Evolutionary conservation across 2,113 vertebrate species (phyloP).

Genomic region (Oenanthe oenanthe): DNA sequence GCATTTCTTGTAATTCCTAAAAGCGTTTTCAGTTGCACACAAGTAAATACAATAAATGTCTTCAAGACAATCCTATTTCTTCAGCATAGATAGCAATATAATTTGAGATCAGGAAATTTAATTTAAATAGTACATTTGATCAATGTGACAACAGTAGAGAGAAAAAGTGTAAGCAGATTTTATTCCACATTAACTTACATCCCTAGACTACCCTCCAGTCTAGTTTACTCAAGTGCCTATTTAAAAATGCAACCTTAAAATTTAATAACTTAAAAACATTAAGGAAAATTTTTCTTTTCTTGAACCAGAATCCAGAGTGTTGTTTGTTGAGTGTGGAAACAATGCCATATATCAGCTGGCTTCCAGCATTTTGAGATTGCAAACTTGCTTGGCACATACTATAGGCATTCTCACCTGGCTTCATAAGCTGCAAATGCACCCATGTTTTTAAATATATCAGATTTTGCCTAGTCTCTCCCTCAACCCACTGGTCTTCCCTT

Average conservation of each 20-base stretch:
- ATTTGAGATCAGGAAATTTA: slow-evolving; percentile 10
- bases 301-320: neutral
- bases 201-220: neutral
- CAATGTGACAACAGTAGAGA: neutral
- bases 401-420: neutral
- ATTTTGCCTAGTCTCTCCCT: neutral
- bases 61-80: neutral
- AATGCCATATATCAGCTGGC: neutral
- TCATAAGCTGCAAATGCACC: neutral
- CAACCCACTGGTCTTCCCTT: neutral
- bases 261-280: neutral
- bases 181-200: neutral
- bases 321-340: neutral
- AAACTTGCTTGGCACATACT: neutral
- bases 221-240: neutral
- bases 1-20: slow-evolving; percentile 54
- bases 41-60: slow-evolving; percentile 29
- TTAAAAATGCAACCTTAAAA: neutral
- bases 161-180: neutral
- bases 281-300: neutral
- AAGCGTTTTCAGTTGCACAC: slow-evolving; percentile 2
- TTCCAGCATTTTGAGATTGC: neutral
- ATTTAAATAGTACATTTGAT: slow-evolving; percentile 26
- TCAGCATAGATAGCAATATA: neutral
- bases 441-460: neutral